These are phyloP conservation scores for Euglossa dilemma DNA, from an alignment of 1,140 invertebrate species.

Conservation along the genomic window DNA sequence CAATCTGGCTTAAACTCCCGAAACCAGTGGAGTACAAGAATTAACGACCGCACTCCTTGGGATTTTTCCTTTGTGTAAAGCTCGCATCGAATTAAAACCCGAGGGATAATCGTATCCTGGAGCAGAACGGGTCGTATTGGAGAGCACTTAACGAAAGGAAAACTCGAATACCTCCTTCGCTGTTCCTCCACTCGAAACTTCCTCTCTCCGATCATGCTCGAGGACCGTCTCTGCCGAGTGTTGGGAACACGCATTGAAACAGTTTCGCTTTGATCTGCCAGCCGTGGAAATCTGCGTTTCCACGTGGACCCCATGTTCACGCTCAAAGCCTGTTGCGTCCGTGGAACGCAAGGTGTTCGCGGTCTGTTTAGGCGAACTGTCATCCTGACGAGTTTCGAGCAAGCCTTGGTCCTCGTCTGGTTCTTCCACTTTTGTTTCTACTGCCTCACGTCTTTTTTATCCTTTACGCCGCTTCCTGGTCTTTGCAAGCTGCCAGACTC, in stretches of 20 bases:
- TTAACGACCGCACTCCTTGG: neutral
- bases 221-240: conserved; percentile 28
- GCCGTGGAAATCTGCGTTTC: conserved; percentile 67
- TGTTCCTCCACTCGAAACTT: conserved; percentile 29
- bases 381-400: neutral
- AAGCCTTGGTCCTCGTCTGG: neutral
- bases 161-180: conserved; percentile 6
- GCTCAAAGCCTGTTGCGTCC: conserved; percentile 39
- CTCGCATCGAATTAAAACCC: conserved; percentile 6
- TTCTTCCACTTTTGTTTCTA: neutral
- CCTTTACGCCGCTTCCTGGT: neutral
- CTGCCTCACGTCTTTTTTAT: neutral
- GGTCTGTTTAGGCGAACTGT: neutral
- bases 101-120: conserved; percentile 20
- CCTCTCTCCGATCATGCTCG: conserved; percentile 45
- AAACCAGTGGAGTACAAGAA: neutral
- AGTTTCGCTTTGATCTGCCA: conserved; percentile 66
- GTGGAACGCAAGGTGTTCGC: neutral
- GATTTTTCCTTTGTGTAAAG: neutral
- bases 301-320: neutral
- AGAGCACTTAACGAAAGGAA: conserved; percentile 37
- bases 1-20: neutral
- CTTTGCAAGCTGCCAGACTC: neutral
- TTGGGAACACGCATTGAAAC: conserved; percentile 54
- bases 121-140: conserved; percentile 14